Conservation (phyloP, 2,888 invertebrate species). For the Hesperia comma region DNA sequence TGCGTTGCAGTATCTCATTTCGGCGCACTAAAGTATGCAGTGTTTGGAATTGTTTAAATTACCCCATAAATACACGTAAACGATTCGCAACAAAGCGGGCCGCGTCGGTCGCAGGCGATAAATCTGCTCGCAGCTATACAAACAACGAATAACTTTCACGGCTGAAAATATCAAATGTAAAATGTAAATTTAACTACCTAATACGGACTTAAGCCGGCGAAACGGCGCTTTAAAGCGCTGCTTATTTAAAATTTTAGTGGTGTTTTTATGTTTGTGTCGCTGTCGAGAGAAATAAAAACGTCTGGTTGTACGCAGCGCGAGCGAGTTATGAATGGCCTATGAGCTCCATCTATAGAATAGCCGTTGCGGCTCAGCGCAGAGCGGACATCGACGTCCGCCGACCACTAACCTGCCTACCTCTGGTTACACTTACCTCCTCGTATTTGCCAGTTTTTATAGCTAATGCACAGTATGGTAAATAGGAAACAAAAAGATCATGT, state of each 20-base stretch:
- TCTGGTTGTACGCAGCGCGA: conserved; percentile 60
- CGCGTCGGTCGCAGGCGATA: conserved; percentile 65
- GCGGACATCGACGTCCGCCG: conserved; percentile 36
- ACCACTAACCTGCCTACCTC: background rate
- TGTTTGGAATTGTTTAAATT: conserved; percentile 70
- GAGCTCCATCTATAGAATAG: conserved; percentile 54
- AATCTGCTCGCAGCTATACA: conserved; percentile 65
- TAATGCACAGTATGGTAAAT: too few species aligned
- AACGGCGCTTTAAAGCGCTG: conserved; percentile 73
- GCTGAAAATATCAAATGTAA: conserved; percentile 80
- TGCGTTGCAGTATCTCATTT: conserved; percentile 46
- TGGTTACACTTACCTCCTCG: background rate
- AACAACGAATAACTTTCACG: conserved; percentile 76
- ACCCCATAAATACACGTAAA: conserved; percentile 76
- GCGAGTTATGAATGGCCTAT: conserved; percentile 77
- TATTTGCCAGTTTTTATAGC: background rate
- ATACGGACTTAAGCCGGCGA: conserved; percentile 72
- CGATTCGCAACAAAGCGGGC: conserved; percentile 69
- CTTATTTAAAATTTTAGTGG: conserved; percentile 78
- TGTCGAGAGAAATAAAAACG: conserved; percentile 76
- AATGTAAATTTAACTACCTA: conserved; percentile 83
- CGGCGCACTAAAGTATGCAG: conserved; percentile 66
- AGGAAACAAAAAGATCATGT: too few species aligned
- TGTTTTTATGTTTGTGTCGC: conserved; percentile 77
- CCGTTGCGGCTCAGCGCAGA: conserved; percentile 48